phyloP scores from a whole-genome alignment of 2,797 vertebrate species.

The Propithecus perrieri region DNA sequence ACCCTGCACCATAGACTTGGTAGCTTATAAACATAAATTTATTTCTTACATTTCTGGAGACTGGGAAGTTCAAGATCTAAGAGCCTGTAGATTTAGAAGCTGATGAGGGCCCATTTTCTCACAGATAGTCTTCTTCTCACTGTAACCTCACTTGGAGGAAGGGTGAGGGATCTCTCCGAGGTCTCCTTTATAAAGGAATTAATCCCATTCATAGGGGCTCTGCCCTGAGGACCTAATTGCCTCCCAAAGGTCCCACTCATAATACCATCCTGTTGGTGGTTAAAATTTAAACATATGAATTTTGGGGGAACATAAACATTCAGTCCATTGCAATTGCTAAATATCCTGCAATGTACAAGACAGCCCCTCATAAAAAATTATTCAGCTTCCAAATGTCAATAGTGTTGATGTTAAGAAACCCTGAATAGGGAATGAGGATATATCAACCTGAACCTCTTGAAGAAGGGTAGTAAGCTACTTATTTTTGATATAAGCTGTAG shows the following conservation, averaged over 20 bases:
- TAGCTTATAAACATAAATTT: not conserved
- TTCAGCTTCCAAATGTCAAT: not conserved
- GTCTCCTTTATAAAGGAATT: not conserved
- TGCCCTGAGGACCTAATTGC: not conserved
- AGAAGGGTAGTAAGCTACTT: not conserved
- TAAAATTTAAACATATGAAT: not conserved
- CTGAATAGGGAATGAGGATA: not conserved
- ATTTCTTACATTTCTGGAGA: not conserved
- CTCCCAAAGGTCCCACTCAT: not conserved
- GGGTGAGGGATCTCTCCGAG: not conserved
- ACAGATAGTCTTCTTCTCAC: no score
- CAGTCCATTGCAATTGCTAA: not conserved
- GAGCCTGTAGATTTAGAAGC: not conserved
- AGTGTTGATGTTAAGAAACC: not conserved
- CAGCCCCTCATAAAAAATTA: not conserved
- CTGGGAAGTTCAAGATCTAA: not conserved
- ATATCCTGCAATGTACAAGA: not conserved
- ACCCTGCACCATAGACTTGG: accelerated
- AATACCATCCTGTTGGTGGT: not conserved
- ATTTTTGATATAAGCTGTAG: not conserved
- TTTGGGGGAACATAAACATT: not conserved
- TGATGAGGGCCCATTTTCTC: not conserved
- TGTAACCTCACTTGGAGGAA: not conserved
- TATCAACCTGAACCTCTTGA: not conserved
- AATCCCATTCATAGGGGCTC: not conserved